Conservation (phyloP, 92 coral and sea anemone genomes). For the Galaxea fascicularis region DNA sequence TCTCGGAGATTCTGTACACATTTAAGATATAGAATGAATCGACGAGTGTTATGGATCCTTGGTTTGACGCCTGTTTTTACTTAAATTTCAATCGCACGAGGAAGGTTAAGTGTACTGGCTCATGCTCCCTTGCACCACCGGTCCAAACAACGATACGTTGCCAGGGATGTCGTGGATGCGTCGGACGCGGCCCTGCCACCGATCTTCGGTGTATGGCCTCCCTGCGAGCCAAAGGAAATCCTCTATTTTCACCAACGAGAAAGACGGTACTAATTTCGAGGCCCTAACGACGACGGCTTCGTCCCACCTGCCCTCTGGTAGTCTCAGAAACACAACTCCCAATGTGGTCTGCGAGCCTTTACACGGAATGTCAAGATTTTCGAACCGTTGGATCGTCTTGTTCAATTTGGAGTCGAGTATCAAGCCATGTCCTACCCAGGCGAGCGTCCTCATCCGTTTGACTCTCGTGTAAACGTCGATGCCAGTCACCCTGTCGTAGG, state of each 20-base stretch:
- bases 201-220: slow-evolving; percentile 2
- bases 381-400: neutral
- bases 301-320: neutral
- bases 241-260: neutral
- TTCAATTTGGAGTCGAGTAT: neutral
- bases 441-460: neutral
- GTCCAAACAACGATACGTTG: slow-evolving; percentile 5
- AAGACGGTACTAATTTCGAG: neutral
- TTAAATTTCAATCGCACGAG: neutral
- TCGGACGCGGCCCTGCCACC: slow-evolving; percentile 6
- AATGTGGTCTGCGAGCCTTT: neutral
- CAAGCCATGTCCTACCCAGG: neutral
- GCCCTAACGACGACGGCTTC: slow-evolving; percentile 1
- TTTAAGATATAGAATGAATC: neutral
- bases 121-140: neutral
- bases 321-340: neutral
- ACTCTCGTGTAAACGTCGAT: neutral
- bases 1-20: neutral
- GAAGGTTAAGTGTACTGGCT: neutral
- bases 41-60: neutral
- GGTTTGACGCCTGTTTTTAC: neutral
- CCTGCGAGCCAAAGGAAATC: slow-evolving; percentile 1
- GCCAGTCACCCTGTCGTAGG: neutral
- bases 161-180: slow-evolving; percentile 15
- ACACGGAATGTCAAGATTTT: neutral